These are phyloP conservation scores for Enteromius paludinosus DNA, from an alignment of 2,797 vertebrate species.

Conservation along the genomic window DNA sequence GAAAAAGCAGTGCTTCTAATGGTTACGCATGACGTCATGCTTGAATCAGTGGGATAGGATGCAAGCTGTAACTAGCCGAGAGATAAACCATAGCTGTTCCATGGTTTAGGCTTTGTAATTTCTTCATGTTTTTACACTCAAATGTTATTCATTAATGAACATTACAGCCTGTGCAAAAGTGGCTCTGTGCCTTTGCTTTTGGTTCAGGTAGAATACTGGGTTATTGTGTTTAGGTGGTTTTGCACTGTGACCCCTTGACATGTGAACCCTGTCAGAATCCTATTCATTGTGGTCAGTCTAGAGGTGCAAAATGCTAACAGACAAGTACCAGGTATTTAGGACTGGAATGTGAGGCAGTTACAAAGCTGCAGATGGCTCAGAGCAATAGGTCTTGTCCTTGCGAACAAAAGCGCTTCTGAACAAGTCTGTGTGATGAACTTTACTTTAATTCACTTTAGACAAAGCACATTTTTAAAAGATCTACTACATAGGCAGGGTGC, in stretches of 20 bases:
- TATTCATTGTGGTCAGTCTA: not conserved
- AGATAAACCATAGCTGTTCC: not conserved
- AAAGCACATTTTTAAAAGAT: constrained; percentile 64
- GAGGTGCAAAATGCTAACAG: constrained; percentile 12
- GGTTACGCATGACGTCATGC: constrained; percentile 16
- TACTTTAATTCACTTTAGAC: constrained; percentile 52
- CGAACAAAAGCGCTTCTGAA: not conserved
- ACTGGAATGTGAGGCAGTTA: not conserved
- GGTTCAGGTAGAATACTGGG: not conserved
- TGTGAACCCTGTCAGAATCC: constrained; percentile 34
- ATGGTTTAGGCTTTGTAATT: not conserved
- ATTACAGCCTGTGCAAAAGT: not conserved
- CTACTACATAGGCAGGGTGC: constrained; percentile 68
- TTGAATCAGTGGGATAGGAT: not conserved
- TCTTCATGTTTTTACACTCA: not conserved
- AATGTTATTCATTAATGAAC: not conserved
- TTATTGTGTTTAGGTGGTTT: not conserved
- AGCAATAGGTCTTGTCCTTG: not conserved
- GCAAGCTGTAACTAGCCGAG: not conserved
- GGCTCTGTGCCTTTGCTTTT: not conserved
- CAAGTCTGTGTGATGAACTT: not conserved
- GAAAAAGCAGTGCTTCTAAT: not conserved
- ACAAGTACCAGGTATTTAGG: not conserved
- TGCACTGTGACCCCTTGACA: not conserved
- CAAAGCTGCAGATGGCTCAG: not conserved